Percentiles rank a stretch among this genome's conserved stretches.
Conservation (phyloP, 2,797 vertebrate genomes). For the Tokudaia tokunoshimensis region DNA sequence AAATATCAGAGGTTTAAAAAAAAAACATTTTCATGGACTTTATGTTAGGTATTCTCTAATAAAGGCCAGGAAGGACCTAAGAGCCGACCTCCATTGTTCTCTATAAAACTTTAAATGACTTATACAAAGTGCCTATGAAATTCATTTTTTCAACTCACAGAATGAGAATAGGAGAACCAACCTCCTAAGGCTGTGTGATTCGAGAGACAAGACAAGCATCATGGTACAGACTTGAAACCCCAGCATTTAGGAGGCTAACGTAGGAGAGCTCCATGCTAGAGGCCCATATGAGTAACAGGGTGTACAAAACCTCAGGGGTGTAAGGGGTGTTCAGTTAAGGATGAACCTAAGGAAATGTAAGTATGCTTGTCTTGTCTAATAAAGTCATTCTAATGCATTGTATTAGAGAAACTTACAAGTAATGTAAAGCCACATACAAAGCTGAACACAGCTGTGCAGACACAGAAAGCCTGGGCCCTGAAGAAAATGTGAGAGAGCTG, state of each 20-base stretch:
- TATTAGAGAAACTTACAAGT: neutral
- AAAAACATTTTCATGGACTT: neutral
- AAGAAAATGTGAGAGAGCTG: neutral
- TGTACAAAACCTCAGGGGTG: neutral
- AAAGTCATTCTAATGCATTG: neutral
- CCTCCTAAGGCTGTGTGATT: neutral
- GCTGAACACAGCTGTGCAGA: neutral
- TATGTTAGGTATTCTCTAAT: neutral
- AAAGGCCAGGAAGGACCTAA: neutral
- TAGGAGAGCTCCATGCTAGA: neutral
- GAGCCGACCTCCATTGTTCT: neutral
- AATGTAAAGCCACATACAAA: neutral
- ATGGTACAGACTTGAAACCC: neutral
- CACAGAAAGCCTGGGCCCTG: neutral
- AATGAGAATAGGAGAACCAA: neutral
- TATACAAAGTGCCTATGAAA: neutral
- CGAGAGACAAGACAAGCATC: neutral
- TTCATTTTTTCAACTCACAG: neutral
- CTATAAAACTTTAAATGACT: neutral
- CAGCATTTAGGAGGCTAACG: neutral
- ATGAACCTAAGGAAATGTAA: neutral
- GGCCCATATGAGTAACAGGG: neutral
- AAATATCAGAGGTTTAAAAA: neutral
- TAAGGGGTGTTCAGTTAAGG: neutral
- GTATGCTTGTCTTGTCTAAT: neutral